phyloP scores from a whole-genome alignment of 23 tunicate species.

The Halocynthia aurantium region DNA sequence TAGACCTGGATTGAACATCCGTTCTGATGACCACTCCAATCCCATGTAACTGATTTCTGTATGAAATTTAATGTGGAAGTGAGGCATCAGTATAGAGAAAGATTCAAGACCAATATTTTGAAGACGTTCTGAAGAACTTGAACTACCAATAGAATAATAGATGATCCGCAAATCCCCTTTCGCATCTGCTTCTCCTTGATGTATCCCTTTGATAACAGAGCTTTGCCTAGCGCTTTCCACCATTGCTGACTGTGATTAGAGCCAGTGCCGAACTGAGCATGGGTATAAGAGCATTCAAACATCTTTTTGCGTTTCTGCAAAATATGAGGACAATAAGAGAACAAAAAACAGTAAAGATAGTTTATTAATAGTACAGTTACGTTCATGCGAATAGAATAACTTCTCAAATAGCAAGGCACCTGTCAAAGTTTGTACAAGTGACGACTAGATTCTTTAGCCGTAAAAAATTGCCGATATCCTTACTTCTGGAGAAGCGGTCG shows the following conservation, averaged over 20 bases:
- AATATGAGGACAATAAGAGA: not conserved
- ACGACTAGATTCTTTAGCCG: slow-evolving; percentile 70
- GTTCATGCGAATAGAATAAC: too few species aligned
- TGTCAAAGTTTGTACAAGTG: slow-evolving; percentile 89
- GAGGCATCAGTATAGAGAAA: not conserved
- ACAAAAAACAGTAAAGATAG: too few species aligned
- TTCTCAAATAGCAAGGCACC: slow-evolving; percentile 16
- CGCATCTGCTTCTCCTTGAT: slow-evolving; percentile 78
- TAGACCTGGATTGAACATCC: slow-evolving; percentile 30
- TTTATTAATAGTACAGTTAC: too few species aligned
- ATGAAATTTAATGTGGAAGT: not conserved
- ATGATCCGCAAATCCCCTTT: slow-evolving; percentile 21
- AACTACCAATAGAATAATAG: slow-evolving; percentile 42
- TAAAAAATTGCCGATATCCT: slow-evolving; percentile 78
- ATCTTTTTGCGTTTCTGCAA: slow-evolving; percentile 76
- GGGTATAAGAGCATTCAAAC: slow-evolving; percentile 57
- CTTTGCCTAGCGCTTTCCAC: slow-evolving; percentile 91
- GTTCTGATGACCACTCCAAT: slow-evolving; percentile 46
- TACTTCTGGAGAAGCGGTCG: slow-evolving; percentile 96
- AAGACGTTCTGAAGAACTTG: slow-evolving; percentile 33
- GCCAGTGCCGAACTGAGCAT: slow-evolving; percentile 75
- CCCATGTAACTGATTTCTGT: slow-evolving; percentile 63
- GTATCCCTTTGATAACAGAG: slow-evolving; percentile 52
- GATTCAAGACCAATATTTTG: not conserved
- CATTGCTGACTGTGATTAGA: slow-evolving; percentile 66